phyloP scores from a whole-genome alignment of 2,888 invertebrate genomes.

The Drosophila fulvimacula region DNA sequence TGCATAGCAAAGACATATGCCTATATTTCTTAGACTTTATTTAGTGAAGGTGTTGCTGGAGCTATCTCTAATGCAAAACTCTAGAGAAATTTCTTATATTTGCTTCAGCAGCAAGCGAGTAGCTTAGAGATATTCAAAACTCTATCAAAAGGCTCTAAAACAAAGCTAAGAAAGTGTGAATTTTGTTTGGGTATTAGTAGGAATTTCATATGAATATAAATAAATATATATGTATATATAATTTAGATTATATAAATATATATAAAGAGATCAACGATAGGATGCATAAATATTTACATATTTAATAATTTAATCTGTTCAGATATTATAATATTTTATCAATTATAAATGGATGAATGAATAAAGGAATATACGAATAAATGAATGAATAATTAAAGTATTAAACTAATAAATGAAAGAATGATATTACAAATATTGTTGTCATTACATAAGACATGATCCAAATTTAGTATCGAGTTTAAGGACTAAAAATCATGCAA shows the following conservation, averaged over 20 bases:
- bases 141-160: not conserved
- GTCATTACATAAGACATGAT: not conserved
- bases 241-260: no score
- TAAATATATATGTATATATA: not conserved
- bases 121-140: not conserved
- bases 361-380: not conserved
- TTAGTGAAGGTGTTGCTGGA: not conserved
- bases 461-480: no score
- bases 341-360: not conserved
- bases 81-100: not conserved
- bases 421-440: not conserved
- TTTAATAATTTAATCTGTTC: no score
- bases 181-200: not conserved
- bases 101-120: not conserved
- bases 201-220: not conserved
- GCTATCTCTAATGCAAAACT: not conserved
- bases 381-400: not conserved
- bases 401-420: not conserved
- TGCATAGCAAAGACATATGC: slow-evolving; percentile 5
- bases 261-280: no score
- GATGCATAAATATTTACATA: no score
- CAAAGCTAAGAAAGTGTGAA: not conserved
- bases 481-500: not conserved
- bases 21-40: slow-evolving; percentile 9
- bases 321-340: no score